phyloP scores from a whole-genome alignment of 2,888 invertebrate species.

The Deilephila porcellus region DNA sequence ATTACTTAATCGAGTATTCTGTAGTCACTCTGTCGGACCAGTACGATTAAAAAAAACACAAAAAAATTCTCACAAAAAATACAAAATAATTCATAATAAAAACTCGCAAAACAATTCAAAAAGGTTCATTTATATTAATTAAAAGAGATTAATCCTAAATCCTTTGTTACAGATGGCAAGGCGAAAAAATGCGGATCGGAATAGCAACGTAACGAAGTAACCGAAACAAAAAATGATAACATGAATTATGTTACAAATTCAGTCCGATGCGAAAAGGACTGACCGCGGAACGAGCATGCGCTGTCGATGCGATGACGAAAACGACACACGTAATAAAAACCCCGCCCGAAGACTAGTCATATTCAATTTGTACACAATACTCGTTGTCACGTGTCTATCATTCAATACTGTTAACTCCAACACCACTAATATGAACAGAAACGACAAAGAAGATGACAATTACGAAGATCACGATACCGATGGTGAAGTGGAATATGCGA shows the following conservation, averaged over 20 bases:
- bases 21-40: too few species aligned
- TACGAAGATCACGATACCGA: constrained; percentile 63
- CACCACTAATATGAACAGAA: constrained; percentile 75
- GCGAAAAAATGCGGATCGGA: constrained; percentile 28
- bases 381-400: constrained; percentile 63
- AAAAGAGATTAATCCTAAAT: constrained; percentile 33
- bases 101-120: neutral
- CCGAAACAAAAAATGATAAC: constrained; percentile 66
- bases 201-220: constrained; percentile 47
- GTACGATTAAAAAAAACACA: too few species aligned
- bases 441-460: constrained; percentile 62
- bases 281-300: constrained; percentile 65
- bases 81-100: constrained; percentile 12
- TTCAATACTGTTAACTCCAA: constrained; percentile 72
- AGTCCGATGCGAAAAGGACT: constrained; percentile 62
- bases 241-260: constrained; percentile 72
- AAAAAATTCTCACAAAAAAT: too few species aligned
- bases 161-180: constrained; percentile 72
- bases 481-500: constrained; percentile 58
- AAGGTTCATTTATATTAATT: constrained; percentile 29
- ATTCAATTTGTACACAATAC: constrained; percentile 68
- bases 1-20: too few species aligned
- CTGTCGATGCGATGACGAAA: constrained; percentile 54
- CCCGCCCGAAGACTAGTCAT: constrained; percentile 52
- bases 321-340: constrained; percentile 46